Evolutionary conservation across 2,888 invertebrate species (phyloP).

Genomic region (Philopedon plagiatum): DNA sequence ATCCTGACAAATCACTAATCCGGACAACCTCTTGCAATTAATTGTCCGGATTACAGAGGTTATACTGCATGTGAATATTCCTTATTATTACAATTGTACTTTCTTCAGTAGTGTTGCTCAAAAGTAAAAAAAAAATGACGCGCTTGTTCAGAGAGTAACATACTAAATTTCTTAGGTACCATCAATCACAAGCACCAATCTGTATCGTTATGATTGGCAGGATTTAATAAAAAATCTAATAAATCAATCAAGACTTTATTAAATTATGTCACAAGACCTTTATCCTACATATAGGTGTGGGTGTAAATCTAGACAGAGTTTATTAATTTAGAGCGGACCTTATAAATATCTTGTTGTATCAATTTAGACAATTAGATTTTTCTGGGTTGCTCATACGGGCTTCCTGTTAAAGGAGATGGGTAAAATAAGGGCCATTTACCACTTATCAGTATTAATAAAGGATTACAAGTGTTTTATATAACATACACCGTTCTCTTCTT

Average conservation of each 20-base stretch:
- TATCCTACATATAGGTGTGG: not conserved
- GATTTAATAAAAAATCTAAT: conserved; percentile 20
- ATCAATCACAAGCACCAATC: not conserved
- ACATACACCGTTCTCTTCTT: too few relatives aligned
- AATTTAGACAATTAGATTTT: conserved; percentile 22
- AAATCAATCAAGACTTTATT: conserved; percentile 25
- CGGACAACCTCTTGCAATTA: too few relatives aligned
- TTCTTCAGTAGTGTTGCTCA: too few relatives aligned
- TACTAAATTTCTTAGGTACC: too few relatives aligned
- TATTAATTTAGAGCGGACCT: conserved; percentile 19
- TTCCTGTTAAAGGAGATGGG: conserved; percentile 1
- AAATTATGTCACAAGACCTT: conserved; percentile 14
- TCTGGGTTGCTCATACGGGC: conserved; percentile 17
- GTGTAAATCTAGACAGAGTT: conserved; percentile 24
- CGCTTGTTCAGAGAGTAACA: too few relatives aligned
- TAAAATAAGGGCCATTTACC: not conserved
- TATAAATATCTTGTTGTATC: conserved; percentile 18
- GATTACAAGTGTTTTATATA: too few relatives aligned
- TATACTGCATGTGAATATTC: too few relatives aligned
- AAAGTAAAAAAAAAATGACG: too few relatives aligned
- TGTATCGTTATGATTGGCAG: not conserved
- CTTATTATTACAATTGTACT: too few relatives aligned
- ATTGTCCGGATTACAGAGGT: too few relatives aligned
- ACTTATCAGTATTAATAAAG: too few relatives aligned
- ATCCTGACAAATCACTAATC: too few relatives aligned